These are phyloP conservation scores for Listrodromus nycthemerus DNA, from an alignment of 2,888 invertebrate species.

Conservation along the genomic window DNA sequence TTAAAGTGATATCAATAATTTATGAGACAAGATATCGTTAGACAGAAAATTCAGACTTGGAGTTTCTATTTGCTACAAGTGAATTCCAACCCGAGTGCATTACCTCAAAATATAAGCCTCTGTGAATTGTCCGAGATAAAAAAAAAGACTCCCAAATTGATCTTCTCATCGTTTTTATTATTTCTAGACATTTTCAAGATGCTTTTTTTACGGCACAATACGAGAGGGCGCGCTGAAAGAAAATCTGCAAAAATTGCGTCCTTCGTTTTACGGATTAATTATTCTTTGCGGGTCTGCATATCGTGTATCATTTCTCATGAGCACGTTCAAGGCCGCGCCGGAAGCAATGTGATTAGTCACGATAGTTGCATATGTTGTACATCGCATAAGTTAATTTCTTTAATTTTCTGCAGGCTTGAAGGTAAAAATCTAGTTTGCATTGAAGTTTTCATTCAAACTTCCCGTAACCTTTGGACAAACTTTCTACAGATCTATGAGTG, in stretches of 20 bases:
- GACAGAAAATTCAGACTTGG: background rate
- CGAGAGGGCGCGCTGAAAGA: background rate
- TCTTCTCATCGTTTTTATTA: too few relatives aligned
- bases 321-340: conserved; percentile 34
- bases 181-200: background rate
- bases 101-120: background rate
- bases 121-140: too few relatives aligned
- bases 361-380: conserved; percentile 17
- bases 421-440: background rate
- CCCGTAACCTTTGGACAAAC: background rate
- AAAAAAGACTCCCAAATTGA: too few relatives aligned
- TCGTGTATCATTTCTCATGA: background rate
- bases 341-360: conserved; percentile 5
- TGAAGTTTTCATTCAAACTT: background rate
- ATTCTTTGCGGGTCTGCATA: background rate
- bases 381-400: background rate
- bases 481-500: background rate
- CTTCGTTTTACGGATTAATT: background rate
- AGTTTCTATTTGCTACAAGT: background rate
- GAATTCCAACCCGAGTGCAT: background rate
- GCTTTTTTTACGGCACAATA: background rate
- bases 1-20: conserved; percentile 34
- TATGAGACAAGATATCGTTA: conserved; percentile 23
- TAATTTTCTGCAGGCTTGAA: background rate
- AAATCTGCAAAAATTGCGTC: background rate